A percentile compares a stretch with the other conserved stretches of the same genome.
These are phyloP conservation scores for Drosophila neocordata DNA, from an alignment of 1,140 invertebrate genomes.

Conservation along the genomic window DNA sequence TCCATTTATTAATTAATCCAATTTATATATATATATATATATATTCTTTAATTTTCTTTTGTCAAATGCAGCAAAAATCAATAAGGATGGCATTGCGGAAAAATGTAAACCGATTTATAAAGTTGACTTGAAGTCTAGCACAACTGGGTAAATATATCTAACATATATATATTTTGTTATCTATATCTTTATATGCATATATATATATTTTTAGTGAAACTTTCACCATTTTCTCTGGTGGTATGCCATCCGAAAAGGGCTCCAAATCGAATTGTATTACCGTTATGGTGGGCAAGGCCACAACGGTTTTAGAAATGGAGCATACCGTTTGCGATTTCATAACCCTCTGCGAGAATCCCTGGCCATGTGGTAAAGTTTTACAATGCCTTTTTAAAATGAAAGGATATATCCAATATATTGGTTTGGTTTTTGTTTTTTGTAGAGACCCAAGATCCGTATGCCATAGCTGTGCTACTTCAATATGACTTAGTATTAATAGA, in stretches of 20 bases:
- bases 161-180: not conserved
- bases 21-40: not conserved
- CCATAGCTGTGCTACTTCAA: constrained; percentile 97
- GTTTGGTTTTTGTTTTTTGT: constrained; percentile 42
- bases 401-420: not conserved
- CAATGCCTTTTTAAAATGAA: too few species aligned
- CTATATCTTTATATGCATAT: not conserved
- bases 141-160: constrained; percentile 89
- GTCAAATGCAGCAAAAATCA: constrained; percentile 51
- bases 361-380: constrained; percentile 89
- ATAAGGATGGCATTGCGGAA: constrained; percentile 93
- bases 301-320: constrained; percentile 99
- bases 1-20: not conserved
- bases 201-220: constrained; percentile 87
- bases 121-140: constrained; percentile 96
- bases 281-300: constrained; percentile 95
- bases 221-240: constrained; percentile 97
- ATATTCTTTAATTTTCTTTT: constrained; percentile 8
- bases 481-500: constrained; percentile 99
- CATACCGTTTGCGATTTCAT: constrained; percentile 99
- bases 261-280: constrained; percentile 97
- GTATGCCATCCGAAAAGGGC: constrained; percentile 94
- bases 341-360: constrained; percentile 96
- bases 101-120: constrained; percentile 96
- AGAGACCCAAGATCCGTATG: constrained; percentile 99